Evolutionary conservation across 1,140 invertebrate species (phyloP).

Genomic region (Nylanderia fulva): DNA sequence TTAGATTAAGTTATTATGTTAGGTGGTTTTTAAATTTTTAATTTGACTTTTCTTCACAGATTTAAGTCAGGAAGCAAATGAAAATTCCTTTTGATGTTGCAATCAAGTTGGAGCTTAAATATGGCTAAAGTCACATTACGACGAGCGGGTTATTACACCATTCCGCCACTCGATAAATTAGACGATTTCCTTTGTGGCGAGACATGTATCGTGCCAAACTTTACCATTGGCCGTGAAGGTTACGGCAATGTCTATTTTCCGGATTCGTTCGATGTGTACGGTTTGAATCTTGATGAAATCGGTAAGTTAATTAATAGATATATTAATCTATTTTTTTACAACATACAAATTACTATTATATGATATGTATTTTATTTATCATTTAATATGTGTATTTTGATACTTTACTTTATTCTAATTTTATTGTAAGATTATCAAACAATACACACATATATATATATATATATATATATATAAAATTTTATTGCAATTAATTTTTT

Average conservation of each 20-base stretch:
- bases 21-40: background rate
- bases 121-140: constrained; percentile 88
- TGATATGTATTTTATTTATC: background rate
- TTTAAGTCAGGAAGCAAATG: constrained; percentile 78
- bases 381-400: background rate
- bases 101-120: constrained; percentile 85
- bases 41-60: constrained; percentile 67
- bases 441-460: too few relatives aligned
- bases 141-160: constrained; percentile 92
- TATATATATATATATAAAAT: too few relatives aligned
- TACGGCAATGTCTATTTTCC: constrained; percentile 97
- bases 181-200: constrained; percentile 87
- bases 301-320: constrained; percentile 85
- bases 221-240: constrained; percentile 95
- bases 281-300: constrained; percentile 95
- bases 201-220: constrained; percentile 94
- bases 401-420: background rate
- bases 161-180: constrained; percentile 89
- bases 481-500: too few relatives aligned
- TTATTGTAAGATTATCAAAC: too few relatives aligned
- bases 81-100: constrained; percentile 67
- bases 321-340: background rate
- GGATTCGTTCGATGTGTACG: constrained; percentile 94
- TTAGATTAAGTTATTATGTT: too few relatives aligned
- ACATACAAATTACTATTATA: too few relatives aligned